Evolutionary conservation across 2,797 vertebrate genomes (phyloP).

Genomic region (Coendou prehensilis): DNA sequence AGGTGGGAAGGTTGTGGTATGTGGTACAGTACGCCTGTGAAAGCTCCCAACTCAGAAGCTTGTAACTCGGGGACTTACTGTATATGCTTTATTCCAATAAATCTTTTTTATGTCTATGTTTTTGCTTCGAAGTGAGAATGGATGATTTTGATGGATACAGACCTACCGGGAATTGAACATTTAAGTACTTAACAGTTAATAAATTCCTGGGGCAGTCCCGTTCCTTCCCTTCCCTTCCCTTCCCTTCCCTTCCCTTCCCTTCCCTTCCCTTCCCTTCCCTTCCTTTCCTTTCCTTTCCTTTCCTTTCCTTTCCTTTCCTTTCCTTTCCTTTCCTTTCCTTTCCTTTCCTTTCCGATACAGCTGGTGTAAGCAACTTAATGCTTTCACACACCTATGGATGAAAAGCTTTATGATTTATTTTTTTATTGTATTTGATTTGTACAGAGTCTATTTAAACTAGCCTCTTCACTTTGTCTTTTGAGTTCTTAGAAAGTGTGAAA

Average conservation of each 20-base stretch:
- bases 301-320: too few relatives aligned
- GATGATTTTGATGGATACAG: neutral
- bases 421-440: constrained; percentile 71
- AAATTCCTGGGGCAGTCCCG: neutral
- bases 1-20: neutral
- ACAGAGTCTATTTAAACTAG: constrained; percentile 41
- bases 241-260: neutral
- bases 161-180: neutral
- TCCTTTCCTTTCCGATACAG: neutral
- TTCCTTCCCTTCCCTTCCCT: neutral
- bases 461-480: constrained; percentile 53
- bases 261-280: neutral
- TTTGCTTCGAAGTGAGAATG: constrained; percentile 18
- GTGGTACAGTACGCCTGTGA: neutral
- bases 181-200: neutral
- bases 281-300: neutral
- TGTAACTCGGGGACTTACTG: neutral
- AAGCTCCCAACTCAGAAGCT: neutral
- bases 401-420: constrained; percentile 49
- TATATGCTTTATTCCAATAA: neutral
- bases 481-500: constrained; percentile 62
- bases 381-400: constrained; percentile 31
- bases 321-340: neutral
- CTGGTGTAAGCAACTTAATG: neutral
- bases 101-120: neutral